Percentiles rank a stretch among this genome's conserved stretches.
phyloP scores from a whole-genome alignment of 2,113 vertebrate species.

The Periophthalmus modestus region DNA sequence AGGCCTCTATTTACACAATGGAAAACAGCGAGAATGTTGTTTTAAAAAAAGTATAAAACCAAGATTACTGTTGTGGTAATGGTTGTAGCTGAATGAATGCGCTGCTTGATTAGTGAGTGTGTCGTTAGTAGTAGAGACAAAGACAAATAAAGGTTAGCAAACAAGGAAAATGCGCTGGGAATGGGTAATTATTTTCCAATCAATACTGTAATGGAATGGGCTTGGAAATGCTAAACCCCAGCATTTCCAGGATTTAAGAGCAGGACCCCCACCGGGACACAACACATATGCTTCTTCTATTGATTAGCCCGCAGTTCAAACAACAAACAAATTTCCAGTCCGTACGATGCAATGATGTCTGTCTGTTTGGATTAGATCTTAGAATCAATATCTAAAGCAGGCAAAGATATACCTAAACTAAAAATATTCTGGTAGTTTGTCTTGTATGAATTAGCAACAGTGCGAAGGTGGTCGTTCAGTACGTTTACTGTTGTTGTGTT shows the following conservation, averaged over 20 bases:
- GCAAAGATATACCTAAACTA: slow-evolving; percentile 16
- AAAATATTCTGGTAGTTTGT: background rate
- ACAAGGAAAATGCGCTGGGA: slow-evolving; percentile 15
- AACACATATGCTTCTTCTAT: slow-evolving; percentile 15
- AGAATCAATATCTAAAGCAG: background rate
- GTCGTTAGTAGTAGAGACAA: background rate
- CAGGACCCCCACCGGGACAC: slow-evolving; percentile 24
- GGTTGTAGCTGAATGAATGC: background rate
- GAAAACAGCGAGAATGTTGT: slow-evolving; percentile 7
- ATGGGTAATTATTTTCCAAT: slow-evolving; percentile 33
- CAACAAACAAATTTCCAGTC: background rate
- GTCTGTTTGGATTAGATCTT: background rate
- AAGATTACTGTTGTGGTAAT: background rate
- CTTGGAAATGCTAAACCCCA: slow-evolving; percentile 17
- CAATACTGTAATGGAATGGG: slow-evolving; percentile 25
- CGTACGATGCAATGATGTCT: background rate
- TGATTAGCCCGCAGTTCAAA: slow-evolving; percentile 24
- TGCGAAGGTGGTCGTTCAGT: background rate
- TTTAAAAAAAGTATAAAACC: slow-evolving; percentile 12
- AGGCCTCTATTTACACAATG: slow-evolving; percentile 21
- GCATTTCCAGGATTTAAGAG: slow-evolving; percentile 14
- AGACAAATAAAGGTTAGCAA: background rate
- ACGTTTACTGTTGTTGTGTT: too few species aligned
- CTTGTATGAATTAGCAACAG: background rate
- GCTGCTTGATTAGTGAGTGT: background rate